Evolutionary conservation across 1,140 invertebrate genomes (phyloP).

Genomic region (Calephelis virginiensis): DNA sequence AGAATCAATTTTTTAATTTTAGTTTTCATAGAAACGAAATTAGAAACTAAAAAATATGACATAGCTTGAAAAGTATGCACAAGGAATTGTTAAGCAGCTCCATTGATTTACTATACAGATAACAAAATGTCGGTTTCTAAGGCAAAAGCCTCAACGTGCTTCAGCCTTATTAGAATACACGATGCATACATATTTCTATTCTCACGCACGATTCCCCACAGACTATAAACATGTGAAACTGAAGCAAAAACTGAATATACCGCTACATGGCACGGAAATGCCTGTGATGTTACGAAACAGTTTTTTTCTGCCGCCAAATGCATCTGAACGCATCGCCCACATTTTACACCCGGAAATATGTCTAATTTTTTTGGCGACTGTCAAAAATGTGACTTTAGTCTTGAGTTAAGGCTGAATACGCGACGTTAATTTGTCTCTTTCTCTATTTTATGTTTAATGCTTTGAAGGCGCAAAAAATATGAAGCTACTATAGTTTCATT

Average conservation of each 20-base stretch:
- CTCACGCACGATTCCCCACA: slow-evolving; percentile 49
- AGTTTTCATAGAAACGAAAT: no score
- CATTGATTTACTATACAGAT: slow-evolving; percentile 42
- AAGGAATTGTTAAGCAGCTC: slow-evolving; percentile 34
- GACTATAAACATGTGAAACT: slow-evolving; percentile 44
- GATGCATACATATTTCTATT: slow-evolving; percentile 46
- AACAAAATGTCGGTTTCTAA: slow-evolving; percentile 43
- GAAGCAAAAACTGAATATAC: slow-evolving; percentile 57
- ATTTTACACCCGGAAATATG: slow-evolving; percentile 71
- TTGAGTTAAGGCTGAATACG: neutral
- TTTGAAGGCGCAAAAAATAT: neutral
- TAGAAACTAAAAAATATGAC: slow-evolving; percentile 23
- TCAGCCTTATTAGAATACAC: slow-evolving; percentile 56
- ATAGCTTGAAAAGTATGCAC: slow-evolving; percentile 35
- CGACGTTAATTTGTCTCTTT: no score
- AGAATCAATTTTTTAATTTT: no score
- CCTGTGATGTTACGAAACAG: slow-evolving; percentile 45
- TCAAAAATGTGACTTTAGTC: neutral
- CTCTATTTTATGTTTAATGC: neutral
- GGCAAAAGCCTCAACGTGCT: slow-evolving; percentile 39
- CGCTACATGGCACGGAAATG: slow-evolving; percentile 52
- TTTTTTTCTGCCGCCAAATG: slow-evolving; percentile 53
- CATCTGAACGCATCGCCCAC: slow-evolving; percentile 58
- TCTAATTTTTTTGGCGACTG: slow-evolving; percentile 33
- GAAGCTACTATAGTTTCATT: neutral